These are phyloP conservation scores for Philopedon plagiatum DNA, from an alignment of 2,888 invertebrate genomes.

Conservation along the genomic window DNA sequence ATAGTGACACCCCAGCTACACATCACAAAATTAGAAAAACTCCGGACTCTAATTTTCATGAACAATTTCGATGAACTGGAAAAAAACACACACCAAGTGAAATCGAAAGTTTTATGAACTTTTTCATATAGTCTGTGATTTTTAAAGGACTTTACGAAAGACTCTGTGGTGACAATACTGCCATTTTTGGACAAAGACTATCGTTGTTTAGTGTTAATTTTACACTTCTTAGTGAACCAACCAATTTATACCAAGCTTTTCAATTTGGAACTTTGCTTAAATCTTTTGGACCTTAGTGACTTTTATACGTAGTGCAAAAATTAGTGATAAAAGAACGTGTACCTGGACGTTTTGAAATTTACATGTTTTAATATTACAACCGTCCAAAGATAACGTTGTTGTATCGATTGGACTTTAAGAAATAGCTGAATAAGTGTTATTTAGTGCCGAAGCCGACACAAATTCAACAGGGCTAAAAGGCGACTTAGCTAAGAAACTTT, in stretches of 20 bases:
- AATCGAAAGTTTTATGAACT: constrained; percentile 1
- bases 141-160: not conserved
- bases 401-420: not conserved
- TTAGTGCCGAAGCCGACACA: not conserved
- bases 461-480: no score
- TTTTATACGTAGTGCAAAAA: not conserved
- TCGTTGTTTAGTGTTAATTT: not conserved
- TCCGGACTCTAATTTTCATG: not conserved
- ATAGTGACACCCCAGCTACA: not conserved
- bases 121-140: not conserved
- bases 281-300: not conserved
- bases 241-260: not conserved
- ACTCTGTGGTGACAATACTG: constrained; percentile 7
- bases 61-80: not conserved
- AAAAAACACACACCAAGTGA: not conserved
- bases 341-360: not conserved
- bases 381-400: constrained; percentile 8
- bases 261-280: not conserved
- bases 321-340: constrained; percentile 8
- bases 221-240: not conserved
- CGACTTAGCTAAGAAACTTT: no score
- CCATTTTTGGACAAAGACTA: not conserved
- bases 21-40: not conserved
- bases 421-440: not conserved
- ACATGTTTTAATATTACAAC: not conserved